These are phyloP conservation scores for Drosophila infuscata DNA, from an alignment of 2,888 invertebrate genomes.

Conservation along the genomic window DNA sequence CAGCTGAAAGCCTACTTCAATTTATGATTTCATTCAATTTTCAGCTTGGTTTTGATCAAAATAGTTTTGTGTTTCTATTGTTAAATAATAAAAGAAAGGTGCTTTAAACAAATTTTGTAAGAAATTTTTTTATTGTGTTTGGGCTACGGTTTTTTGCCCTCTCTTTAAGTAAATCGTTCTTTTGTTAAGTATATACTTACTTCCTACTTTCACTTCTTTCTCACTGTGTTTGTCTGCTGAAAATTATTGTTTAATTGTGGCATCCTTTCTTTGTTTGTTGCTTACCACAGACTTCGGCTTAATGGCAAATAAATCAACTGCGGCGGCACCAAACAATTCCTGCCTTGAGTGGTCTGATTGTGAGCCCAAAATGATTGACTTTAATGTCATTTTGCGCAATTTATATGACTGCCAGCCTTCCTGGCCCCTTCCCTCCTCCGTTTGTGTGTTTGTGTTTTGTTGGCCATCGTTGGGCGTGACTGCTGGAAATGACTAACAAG, in stretches of 20 bases:
- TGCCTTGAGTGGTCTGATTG: background rate
- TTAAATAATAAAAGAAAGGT: background rate
- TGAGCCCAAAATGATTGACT: constrained; percentile 65
- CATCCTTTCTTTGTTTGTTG: constrained; percentile 30
- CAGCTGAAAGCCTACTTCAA: background rate
- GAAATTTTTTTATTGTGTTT: background rate
- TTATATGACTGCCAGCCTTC: constrained; percentile 29
- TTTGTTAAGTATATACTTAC: background rate
- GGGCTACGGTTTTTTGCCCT: too few relatives aligned
- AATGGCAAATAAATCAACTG: constrained; percentile 70
- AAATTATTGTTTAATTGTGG: constrained; percentile 70
- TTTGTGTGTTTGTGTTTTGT: constrained; percentile 1
- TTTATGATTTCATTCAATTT: background rate
- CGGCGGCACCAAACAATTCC: constrained; percentile 31
- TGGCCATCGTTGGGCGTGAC: constrained; percentile 23
- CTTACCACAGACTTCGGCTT: constrained; percentile 33
- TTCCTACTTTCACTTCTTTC: background rate
- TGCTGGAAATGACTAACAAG: constrained; percentile 32
- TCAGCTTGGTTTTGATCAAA: background rate
- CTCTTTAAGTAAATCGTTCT: background rate
- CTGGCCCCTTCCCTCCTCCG: background rate
- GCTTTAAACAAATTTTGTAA: background rate
- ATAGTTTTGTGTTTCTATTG: background rate
- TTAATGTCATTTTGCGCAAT: constrained; percentile 68
- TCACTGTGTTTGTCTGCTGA: background rate